A percentile compares a stretch with the other conserved stretches of the same genome.
Conservation (phyloP, 2,797 vertebrate genomes). For the Tokudaia muenninki region DNA sequence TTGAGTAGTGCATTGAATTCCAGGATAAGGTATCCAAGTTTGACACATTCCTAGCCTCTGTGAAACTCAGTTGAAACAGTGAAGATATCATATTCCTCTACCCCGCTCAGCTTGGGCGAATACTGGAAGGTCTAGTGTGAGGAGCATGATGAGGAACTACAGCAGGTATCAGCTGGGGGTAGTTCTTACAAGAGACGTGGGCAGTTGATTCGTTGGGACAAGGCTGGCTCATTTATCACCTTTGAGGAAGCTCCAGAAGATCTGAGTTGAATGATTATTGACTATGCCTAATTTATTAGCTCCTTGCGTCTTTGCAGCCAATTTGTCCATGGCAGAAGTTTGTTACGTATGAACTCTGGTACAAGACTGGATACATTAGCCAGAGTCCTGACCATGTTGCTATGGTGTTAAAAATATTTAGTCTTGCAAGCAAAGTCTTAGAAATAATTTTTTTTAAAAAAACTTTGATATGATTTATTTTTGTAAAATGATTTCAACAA, state of each 20-base stretch:
- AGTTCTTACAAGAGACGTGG: neutral
- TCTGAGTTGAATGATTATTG: constrained; percentile 59
- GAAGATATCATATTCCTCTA: neutral
- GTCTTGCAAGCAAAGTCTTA: constrained; percentile 83
- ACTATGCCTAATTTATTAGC: constrained; percentile 66
- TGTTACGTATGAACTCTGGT: constrained; percentile 81
- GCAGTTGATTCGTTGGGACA: neutral
- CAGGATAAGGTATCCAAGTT: neutral
- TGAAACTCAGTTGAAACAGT: neutral
- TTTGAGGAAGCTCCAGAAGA: constrained; percentile 70
- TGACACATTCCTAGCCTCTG: neutral
- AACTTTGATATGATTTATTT: constrained; percentile 85
- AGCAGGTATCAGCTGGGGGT: neutral
- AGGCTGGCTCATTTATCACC: constrained; percentile 39
- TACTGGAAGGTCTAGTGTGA: neutral
- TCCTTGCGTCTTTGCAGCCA: constrained; percentile 51
- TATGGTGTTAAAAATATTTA: constrained; percentile 90
- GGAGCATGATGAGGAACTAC: neutral
- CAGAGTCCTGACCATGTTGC: constrained; percentile 86
- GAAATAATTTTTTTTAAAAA: constrained; percentile 78
- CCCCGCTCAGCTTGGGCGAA: neutral
- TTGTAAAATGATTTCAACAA: constrained; percentile 82
- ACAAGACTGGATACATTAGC: constrained; percentile 83
- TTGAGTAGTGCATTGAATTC: neutral
- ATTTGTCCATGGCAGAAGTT: constrained; percentile 60